phyloP scores from a whole-genome alignment of 1,140 invertebrate genomes.

The Camponotus vicinus region DNA sequence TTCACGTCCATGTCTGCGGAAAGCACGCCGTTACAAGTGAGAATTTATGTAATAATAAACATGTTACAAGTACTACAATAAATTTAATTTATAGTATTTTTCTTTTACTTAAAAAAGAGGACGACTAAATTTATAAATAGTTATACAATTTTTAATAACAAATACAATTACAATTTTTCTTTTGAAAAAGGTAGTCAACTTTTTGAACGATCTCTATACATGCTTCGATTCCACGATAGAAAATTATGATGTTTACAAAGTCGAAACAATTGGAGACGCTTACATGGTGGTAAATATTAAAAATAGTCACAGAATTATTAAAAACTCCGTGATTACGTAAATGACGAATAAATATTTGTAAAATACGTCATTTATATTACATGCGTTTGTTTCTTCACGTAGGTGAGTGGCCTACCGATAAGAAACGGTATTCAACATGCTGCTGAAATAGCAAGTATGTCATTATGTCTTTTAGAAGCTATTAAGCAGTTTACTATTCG shows the following conservation, averaged over 20 bases:
- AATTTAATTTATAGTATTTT: background rate
- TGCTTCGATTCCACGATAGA: slow-evolving; percentile 97
- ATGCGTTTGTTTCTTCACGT: slow-evolving; percentile 1
- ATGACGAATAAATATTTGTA: background rate
- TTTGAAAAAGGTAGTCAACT: slow-evolving; percentile 92
- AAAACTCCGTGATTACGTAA: background rate
- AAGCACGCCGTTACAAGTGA: slow-evolving; percentile 95
- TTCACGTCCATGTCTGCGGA: slow-evolving; percentile 96
- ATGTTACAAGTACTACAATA: background rate
- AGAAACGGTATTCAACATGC: slow-evolving; percentile 93
- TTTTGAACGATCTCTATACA: slow-evolving; percentile 96
- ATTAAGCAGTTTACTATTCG: slow-evolving; percentile 95
- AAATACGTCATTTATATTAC: background rate
- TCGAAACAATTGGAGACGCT: slow-evolving; percentile 96
- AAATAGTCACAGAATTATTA: background rate
- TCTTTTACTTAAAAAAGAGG: background rate
- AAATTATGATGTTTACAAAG: slow-evolving; percentile 97
- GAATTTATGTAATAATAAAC: slow-evolving; percentile 23
- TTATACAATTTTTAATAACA: background rate
- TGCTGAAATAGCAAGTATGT: slow-evolving; percentile 97
- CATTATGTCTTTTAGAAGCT: slow-evolving; percentile 93
- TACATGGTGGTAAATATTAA: slow-evolving; percentile 93
- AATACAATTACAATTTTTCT: slow-evolving; percentile 58
- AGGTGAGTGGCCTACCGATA: slow-evolving; percentile 94
- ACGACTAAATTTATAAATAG: background rate